Evolutionary conservation across 1,140 invertebrate genomes (phyloP), one percentile per base, ranked within the genome.

Genomic region (Apis cerana): DNA sequence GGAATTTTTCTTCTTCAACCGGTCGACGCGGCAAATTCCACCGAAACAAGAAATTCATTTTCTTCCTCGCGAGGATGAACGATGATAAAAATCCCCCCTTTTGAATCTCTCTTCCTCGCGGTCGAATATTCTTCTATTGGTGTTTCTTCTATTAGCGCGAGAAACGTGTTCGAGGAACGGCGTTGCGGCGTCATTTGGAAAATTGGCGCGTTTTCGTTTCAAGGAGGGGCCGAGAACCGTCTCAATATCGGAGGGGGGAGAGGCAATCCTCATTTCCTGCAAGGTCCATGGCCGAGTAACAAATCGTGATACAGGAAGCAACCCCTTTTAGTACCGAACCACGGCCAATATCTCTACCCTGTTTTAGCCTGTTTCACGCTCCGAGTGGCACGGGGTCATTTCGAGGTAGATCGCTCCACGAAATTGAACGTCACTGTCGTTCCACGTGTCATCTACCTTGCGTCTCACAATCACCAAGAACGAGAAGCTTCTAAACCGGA

Each of bases 291-390:
- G 56, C 54, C 13, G 65, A 54, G 48, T 43, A 82, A 77, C 74
- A 82, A 82, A 82, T 82, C 80, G 74, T 82, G 80, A 82, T 82
- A 77, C 80, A 62, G 64, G 65, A 77, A 62, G 64, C 80, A 82
- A 68, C 80, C 80, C 80, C 80, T 76, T 82, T 82, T 80, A 84
- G 82, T 80, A 50, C 48, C 19, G 62, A 80, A 61, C 71, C 77
- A 69, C 64, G 19, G 78, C 82, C 82, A 80, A 84, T 84, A 84
- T 84, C 82, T 80, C 78, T 69, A 69, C 82, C 78, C 78, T 71
- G 80, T 71, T 70, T 84, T 80, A 80, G 82, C 78, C 82, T 70
- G 82, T 84, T 84, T 84, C 82, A 84, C 77, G 82, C 69, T 84
- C 58, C 82, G 82, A 75, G 69, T 84, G 19, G 56, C 78, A 59